Base-by-base conservation (phyloP, 2,113 vertebrate genomes). In the Gasterosteus aculeatus region DNA sequence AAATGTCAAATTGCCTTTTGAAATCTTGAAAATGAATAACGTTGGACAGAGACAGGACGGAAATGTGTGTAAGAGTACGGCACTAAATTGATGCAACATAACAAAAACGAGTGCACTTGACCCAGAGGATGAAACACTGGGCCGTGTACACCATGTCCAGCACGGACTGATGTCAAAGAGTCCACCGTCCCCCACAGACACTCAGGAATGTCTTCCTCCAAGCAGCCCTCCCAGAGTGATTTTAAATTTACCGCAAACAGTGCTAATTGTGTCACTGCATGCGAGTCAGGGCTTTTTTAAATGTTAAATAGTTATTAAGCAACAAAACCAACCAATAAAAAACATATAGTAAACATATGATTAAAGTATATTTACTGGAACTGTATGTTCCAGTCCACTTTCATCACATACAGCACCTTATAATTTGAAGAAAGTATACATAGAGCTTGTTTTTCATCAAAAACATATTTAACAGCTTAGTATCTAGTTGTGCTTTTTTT, bases 191-290 rank as follows among this genome's bases (percentile, higher is more conserved):
- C 75, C 72, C 54, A 67, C 60, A 65, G 59, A 8, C 60, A 42
- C 65, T 75, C 42, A 56, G 56, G 57, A 82, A 57, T 76, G 15
- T 71, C 22, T 31, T 68, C 46, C 51, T 67, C 8, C 39, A 11
- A 19, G 56, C 54, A 0, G 1, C 22, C 49, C 60, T 72, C 42
- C 78, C 26, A 15, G 61, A 80, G 70, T 60, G 61, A 69, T 56
- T 73, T 84, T 31, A 70, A 72, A 64, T 78, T 16, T n/a, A 38
- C 72, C 72, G 72, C 31, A 70, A 59, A 42, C 26, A 10, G 1
- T 7, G 18, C 12, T n/a, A 54, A 60, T 19, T 63, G 26, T 53
- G 35, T 16, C 10, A 54, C 49, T 22, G 29, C 22, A 26, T 26
- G 22, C 16, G 58, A 56, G 63, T 67, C 38, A 15, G 7, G 58